Evolutionary conservation across 2,113 vertebrate species (phyloP).

Genomic region (Amphiprion ocellaris): DNA sequence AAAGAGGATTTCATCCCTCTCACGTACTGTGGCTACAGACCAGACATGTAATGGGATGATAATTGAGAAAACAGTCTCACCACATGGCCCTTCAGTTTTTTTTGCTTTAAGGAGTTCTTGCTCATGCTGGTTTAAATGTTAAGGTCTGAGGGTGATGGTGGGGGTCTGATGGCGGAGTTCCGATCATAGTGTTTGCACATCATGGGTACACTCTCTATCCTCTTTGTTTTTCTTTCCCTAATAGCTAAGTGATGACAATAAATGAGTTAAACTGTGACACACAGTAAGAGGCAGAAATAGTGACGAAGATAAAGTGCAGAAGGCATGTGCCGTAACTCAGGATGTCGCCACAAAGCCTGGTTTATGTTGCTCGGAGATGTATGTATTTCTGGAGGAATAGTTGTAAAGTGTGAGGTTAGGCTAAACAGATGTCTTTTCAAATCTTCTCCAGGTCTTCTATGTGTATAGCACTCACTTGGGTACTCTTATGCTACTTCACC

Average conservation of each 20-base stretch:
- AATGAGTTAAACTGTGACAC: conserved; percentile 36
- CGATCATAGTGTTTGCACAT: conserved; percentile 47
- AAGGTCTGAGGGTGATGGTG: conserved; percentile 10
- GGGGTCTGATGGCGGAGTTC: not conserved
- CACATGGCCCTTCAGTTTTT: not conserved
- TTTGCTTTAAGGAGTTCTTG: not conserved
- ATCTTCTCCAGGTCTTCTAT: conserved; percentile 36
- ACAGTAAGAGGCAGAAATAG: conserved; percentile 16
- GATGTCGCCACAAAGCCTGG: conserved; percentile 48
- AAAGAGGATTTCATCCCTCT: not conserved
- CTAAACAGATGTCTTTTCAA: conserved; percentile 61
- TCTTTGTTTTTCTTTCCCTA: not conserved
- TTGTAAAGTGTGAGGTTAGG: conserved; percentile 46
- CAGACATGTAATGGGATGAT: conserved; percentile 1
- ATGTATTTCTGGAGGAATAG: conserved; percentile 27
- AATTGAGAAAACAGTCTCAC: not conserved
- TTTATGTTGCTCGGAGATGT: conserved; percentile 51
- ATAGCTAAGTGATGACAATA: conserved; percentile 24
- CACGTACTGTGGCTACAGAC: not conserved
- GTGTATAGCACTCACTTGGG: conserved; percentile 31
- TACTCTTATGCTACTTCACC: conserved; percentile 27
- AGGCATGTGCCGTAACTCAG: conserved; percentile 1
- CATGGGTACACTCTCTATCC: conserved; percentile 26
- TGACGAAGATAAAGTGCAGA: conserved; percentile 32
- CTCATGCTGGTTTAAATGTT: not conserved